phyloP scores from a whole-genome alignment of 2,113 vertebrate species.

The Macaca mulatta region DNA sequence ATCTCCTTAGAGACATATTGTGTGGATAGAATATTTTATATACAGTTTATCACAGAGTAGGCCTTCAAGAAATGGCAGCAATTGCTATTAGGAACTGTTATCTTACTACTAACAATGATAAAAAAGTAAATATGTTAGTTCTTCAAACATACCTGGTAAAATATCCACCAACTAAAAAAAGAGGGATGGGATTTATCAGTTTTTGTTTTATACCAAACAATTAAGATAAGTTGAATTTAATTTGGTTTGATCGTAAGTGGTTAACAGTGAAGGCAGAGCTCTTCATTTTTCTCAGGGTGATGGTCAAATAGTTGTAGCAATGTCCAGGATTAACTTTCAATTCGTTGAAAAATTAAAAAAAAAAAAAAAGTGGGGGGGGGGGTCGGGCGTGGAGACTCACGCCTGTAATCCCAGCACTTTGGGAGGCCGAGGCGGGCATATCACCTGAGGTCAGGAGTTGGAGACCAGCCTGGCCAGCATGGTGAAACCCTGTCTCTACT shows the following conservation, averaged over 20 bases:
- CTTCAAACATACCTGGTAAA: slow-evolving; percentile 1
- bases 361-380: background rate
- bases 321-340: background rate
- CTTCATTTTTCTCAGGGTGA: slow-evolving; percentile 37
- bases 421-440: too few species aligned
- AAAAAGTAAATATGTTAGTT: background rate
- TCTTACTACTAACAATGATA: background rate
- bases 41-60: slow-evolving; percentile 27
- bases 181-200: background rate
- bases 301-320: background rate
- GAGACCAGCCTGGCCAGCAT: too few species aligned
- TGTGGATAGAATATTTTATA: background rate
- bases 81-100: background rate
- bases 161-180: slow-evolving; percentile 11
- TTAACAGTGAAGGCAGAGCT: background rate
- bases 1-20: background rate
- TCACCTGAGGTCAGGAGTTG: too few species aligned
- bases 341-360: background rate
- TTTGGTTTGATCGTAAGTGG: slow-evolving; percentile 11
- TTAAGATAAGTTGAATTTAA: slow-evolving; percentile 13
- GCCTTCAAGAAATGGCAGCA: slow-evolving; percentile 40
- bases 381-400: too few species aligned
- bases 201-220: slow-evolving; percentile 2
- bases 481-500: too few species aligned
- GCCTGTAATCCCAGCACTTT: too few species aligned